These are phyloP conservation scores for Nesidiocoris tenuis DNA, from an alignment of 2,888 invertebrate genomes.

Conservation along the genomic window DNA sequence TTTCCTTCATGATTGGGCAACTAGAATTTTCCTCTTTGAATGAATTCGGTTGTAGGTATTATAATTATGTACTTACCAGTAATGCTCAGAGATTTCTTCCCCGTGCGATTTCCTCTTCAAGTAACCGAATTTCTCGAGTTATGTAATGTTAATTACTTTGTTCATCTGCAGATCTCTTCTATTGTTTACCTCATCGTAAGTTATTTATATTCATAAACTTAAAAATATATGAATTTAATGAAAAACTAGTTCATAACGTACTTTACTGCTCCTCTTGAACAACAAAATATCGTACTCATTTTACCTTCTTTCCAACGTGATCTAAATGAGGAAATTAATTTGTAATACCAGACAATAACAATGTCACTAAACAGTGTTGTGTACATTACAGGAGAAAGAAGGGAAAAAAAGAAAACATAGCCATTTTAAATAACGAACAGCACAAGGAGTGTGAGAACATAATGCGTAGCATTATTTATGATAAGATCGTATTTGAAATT, in stretches of 20 bases:
- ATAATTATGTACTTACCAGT: not conserved
- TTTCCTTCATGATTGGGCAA: too few relatives aligned
- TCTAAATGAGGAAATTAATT: slow-evolving; percentile 18
- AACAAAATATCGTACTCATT: not conserved
- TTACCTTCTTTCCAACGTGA: not conserved
- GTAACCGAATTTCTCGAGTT: not conserved
- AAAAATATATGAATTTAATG: not conserved
- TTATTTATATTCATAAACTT: slow-evolving; percentile 4
- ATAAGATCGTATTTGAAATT: slow-evolving; percentile 44
- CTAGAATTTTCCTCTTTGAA: not conserved
- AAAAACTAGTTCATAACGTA: slow-evolving; percentile 1
- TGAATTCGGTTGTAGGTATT: not conserved
- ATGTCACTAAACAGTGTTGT: slow-evolving; percentile 27
- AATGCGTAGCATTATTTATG: slow-evolving; percentile 44
- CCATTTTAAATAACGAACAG: slow-evolving; percentile 39
- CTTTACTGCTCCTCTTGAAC: not conserved
- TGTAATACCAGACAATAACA: slow-evolving; percentile 47
- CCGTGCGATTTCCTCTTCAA: not conserved
- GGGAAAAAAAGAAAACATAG: slow-evolving; percentile 32
- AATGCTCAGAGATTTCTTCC: not conserved
- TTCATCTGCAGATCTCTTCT: slow-evolving; percentile 3
- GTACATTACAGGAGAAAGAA: slow-evolving; percentile 35
- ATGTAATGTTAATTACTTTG: slow-evolving; percentile 1
- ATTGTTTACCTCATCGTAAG: slow-evolving; percentile 1
- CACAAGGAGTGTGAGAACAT: slow-evolving; percentile 43